Conservation (phyloP, 2,797 vertebrate species). For the Erethizon dorsatum region DNA sequence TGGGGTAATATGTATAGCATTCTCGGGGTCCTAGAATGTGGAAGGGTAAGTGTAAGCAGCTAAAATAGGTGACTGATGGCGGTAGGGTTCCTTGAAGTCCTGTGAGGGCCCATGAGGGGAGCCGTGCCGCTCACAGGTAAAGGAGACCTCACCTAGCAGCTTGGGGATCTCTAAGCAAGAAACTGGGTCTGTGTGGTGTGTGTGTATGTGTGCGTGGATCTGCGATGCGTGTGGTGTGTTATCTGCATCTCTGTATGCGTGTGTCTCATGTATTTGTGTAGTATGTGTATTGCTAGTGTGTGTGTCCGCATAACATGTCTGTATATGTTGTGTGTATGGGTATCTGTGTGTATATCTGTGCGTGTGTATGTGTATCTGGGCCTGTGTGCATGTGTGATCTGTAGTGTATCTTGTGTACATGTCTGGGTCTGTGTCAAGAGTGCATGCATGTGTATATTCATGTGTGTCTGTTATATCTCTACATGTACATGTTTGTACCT, state of each 20-base stretch:
- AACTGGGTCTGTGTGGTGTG: neutral
- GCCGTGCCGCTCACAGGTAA: fast-evolving
- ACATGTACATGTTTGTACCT: neutral
- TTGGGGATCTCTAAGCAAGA: fast-evolving
- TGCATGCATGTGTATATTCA: neutral
- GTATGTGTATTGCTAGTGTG: neutral
- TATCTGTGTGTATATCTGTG: neutral
- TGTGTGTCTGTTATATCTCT: neutral
- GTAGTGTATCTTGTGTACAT: neutral
- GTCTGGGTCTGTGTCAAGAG: neutral
- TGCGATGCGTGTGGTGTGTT: neutral
- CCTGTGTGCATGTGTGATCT: neutral
- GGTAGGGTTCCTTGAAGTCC: neutral
- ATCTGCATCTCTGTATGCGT: neutral
- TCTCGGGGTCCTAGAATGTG: fast-evolving
- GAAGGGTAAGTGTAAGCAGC: neutral
- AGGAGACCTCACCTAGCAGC: fast-evolving
- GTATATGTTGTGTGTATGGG: neutral
- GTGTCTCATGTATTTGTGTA: neutral
- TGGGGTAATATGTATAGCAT: fast-evolving
- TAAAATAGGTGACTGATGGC: fast-evolving
- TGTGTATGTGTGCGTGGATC: neutral
- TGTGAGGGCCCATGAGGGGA: too few species aligned
- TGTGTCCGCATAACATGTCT: neutral
- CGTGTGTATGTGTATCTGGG: neutral